Conservation (phyloP, 2,888 invertebrate genomes). For the Pristionchus exspectatus region DNA sequence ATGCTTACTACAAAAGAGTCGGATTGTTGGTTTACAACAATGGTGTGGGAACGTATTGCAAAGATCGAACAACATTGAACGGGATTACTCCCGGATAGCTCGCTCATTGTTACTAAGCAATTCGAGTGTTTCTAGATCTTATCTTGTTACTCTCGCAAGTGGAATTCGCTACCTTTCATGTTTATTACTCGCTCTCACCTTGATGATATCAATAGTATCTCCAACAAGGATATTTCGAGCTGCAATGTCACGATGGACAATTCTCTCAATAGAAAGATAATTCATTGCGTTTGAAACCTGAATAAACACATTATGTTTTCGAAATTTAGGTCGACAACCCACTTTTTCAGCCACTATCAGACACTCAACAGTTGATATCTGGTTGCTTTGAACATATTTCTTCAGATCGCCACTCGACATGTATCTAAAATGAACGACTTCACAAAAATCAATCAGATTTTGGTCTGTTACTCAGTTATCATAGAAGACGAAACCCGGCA, state of each 20-base stretch:
- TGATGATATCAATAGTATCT: not conserved
- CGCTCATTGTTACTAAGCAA: not conserved
- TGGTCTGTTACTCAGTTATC: not conserved
- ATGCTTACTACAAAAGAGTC: not conserved
- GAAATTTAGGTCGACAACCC: not conserved
- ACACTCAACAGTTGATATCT: not conserved
- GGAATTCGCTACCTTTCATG: no score
- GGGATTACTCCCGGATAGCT: not conserved
- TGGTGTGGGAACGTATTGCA: no score
- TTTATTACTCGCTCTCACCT: not conserved
- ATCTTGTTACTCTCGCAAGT: not conserved
- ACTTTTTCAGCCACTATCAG: not conserved
- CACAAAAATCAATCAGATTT: not conserved
- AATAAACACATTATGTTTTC: not conserved
- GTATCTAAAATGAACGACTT: not conserved
- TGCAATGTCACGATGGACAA: not conserved
- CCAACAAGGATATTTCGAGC: not conserved
- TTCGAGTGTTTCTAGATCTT: not conserved
- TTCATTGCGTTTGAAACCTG: not conserved
- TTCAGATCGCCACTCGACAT: not conserved
- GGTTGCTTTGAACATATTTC: not conserved
- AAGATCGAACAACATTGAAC: not conserved
- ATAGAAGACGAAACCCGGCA: not conserved
- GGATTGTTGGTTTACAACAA: no score
- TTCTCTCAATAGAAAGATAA: not conserved